These are phyloP conservation scores for Syngnathus typhle DNA, from an alignment of 2,113 vertebrate species.

Conservation along the genomic window DNA sequence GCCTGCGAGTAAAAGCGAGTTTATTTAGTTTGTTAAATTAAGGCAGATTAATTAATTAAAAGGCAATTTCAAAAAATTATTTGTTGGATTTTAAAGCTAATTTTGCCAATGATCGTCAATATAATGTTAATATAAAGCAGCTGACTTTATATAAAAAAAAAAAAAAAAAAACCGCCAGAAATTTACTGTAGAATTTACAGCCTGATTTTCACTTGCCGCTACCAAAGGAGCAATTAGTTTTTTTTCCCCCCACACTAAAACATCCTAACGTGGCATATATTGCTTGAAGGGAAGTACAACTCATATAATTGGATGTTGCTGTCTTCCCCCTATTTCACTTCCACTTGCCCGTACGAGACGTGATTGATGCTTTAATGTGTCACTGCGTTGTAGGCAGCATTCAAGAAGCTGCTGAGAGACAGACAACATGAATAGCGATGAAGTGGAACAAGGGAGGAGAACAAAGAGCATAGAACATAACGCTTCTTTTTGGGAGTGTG, in stretches of 20 bases:
- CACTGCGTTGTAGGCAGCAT: not conserved
- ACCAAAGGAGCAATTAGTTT: too few relatives aligned
- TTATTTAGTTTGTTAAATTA: conserved; percentile 13
- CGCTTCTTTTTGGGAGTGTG: not conserved
- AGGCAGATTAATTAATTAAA: not conserved
- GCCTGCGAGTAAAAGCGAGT: conserved; percentile 43
- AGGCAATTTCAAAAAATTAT: too few relatives aligned
- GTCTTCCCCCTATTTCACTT: not conserved
- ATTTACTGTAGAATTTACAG: too few relatives aligned
- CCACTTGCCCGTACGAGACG: not conserved
- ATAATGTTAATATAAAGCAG: too few relatives aligned
- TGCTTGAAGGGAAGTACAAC: not conserved
- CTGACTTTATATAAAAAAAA: too few relatives aligned
- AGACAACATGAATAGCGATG: not conserved
- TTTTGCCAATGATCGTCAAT: too few relatives aligned
- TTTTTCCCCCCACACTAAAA: too few relatives aligned
- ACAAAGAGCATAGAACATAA: not conserved
- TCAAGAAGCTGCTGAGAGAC: not conserved
- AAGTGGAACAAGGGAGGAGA: not conserved
- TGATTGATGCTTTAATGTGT: not conserved
- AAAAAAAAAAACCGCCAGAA: too few relatives aligned
- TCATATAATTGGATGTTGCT: not conserved
- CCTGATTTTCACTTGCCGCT: too few relatives aligned
- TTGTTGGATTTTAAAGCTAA: too few relatives aligned
- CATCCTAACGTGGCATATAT: not conserved